A percentile compares a stretch with the other conserved stretches of the same genome.
These are phyloP conservation scores for Drosophila tripunctata DNA, from an alignment of 2,888 invertebrate genomes.

Conservation along the genomic window DNA sequence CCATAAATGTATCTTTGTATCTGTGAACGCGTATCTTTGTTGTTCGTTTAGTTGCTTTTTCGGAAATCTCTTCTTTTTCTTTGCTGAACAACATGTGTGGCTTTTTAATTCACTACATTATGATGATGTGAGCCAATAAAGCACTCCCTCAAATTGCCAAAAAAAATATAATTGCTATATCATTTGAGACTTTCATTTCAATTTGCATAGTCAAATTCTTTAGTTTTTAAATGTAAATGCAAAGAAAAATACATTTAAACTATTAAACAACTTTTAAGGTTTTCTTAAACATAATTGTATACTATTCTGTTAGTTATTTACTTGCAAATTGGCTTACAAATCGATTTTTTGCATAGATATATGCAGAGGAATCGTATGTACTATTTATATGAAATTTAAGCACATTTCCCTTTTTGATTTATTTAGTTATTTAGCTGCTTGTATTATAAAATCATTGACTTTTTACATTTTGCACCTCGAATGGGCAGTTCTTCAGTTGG, in stretches of 20 bases:
- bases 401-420: background rate
- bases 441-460: conserved; percentile 11
- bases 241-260: no score
- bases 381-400: background rate
- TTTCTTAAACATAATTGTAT: no score
- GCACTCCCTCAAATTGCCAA: conserved; percentile 15
- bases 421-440: background rate
- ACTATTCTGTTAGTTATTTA: no score
- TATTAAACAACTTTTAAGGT: no score
- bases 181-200: background rate
- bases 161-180: background rate
- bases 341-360: no score
- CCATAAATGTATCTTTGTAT: conserved; percentile 51
- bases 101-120: conserved; percentile 74
- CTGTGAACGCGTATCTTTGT: conserved; percentile 14
- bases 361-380: no score
- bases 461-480: conserved; percentile 53
- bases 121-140: conserved; percentile 55
- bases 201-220: no score
- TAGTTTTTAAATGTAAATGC: no score
- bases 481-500: conserved; percentile 43
- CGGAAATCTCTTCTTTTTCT: conserved; percentile 12
- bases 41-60: conserved; percentile 14
- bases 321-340: no score
- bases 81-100: conserved; percentile 74